Evolutionary conservation across 2,113 vertebrate genomes (phyloP).

Genomic region (Turnix velox): DNA sequence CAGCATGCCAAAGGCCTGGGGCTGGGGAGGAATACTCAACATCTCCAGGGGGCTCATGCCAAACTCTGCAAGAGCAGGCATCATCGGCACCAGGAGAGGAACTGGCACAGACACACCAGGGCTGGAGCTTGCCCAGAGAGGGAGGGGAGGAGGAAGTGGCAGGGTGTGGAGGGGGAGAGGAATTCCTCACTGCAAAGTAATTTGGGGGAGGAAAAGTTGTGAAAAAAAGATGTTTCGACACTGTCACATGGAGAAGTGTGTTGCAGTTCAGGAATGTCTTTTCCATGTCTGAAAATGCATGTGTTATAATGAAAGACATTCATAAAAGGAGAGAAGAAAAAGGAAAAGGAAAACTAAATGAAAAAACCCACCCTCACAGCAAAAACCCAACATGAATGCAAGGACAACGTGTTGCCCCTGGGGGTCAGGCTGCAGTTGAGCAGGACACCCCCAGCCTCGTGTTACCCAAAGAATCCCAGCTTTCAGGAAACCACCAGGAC

Average conservation of each 20-base stretch:
- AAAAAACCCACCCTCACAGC: not conserved
- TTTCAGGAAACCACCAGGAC: not conserved
- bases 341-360: not conserved
- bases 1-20: not conserved
- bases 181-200: conserved; percentile 48
- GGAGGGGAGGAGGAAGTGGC: not conserved
- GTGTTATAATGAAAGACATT: conserved; percentile 45
- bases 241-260: conserved; percentile 25
- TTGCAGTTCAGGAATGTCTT: conserved; percentile 56
- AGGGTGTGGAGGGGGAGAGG: not conserved
- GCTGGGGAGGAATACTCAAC: not conserved
- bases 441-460: not conserved
- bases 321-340: not conserved
- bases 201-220: conserved; percentile 56
- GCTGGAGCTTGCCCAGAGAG: not conserved
- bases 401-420: not conserved
- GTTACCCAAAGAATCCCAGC: not conserved
- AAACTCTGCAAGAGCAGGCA: not conserved
- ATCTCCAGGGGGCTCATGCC: not conserved
- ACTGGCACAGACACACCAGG: not conserved
- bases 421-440: rapidly evolving
- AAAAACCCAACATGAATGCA: not conserved
- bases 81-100: not conserved
- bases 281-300: not conserved
- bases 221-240: conserved; percentile 61